Conservation (phyloP, 2,888 invertebrate genomes). For the Aphodius sticticus region DNA sequence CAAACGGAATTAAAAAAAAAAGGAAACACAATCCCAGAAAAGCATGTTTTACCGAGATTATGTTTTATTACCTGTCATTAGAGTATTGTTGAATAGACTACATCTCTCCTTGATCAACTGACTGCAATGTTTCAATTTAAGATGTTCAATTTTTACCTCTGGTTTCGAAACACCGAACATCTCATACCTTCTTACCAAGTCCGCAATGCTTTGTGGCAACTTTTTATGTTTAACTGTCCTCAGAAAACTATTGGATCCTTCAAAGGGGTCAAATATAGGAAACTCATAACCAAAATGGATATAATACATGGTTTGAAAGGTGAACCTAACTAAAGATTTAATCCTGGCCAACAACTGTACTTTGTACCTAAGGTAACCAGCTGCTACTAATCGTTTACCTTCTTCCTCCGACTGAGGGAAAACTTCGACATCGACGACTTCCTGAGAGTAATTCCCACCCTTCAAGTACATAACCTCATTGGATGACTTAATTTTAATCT, state of each 20-base stretch:
- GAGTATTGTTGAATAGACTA: background rate
- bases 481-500: conserved; percentile 58
- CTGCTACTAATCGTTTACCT: conserved; percentile 31
- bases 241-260: background rate
- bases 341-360: conserved; percentile 27
- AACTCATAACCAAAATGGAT: conserved; percentile 15
- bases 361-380: conserved; percentile 17
- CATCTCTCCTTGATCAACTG: background rate
- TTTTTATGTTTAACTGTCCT: conserved; percentile 17
- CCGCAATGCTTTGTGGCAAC: conserved; percentile 35
- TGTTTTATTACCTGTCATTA: background rate
- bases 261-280: background rate
- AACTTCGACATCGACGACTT: conserved; percentile 66
- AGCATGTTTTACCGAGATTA: background rate
- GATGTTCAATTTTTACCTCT: background rate
- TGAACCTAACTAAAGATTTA: conserved; percentile 14
- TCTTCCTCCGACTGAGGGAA: conserved; percentile 47
- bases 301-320: conserved; percentile 12
- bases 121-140: background rate
- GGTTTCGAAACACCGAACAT: conserved; percentile 20
- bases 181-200: conserved; percentile 33
- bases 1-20: background rate
- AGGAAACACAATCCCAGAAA: background rate
- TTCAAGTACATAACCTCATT: conserved; percentile 63
- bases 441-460: conserved; percentile 60